Evolutionary conservation across 2,888 invertebrate species (phyloP).

Genomic region (Acronicta alni): DNA sequence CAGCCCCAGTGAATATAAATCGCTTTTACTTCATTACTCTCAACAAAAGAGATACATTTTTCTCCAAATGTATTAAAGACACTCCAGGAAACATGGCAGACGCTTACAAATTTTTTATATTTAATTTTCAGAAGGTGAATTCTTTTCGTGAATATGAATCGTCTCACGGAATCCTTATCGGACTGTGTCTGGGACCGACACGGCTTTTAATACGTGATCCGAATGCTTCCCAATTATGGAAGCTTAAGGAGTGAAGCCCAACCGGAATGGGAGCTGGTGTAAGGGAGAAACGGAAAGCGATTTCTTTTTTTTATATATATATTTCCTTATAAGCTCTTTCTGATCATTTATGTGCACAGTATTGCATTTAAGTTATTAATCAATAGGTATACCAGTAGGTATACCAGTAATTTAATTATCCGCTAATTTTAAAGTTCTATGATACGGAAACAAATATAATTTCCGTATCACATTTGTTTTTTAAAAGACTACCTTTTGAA

Average conservation of each 20-base stretch:
- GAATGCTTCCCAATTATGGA: constrained; percentile 78
- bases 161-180: constrained; percentile 76
- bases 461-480: too few species aligned
- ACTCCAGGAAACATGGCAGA: constrained; percentile 47
- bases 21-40: constrained; percentile 43
- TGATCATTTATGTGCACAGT: too few species aligned
- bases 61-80: constrained; percentile 46
- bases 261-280: constrained; percentile 35
- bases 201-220: constrained; percentile 83
- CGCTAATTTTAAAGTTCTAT: too few species aligned
- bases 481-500: too few species aligned
- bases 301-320: background rate
- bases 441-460: too few species aligned
- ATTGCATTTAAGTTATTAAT: too few species aligned
- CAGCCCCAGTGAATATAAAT: constrained; percentile 41
- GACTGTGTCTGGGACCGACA: constrained; percentile 78
- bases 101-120: constrained; percentile 61
- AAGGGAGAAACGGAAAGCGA: constrained; percentile 32
- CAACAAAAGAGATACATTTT: constrained; percentile 54
- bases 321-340: too few species aligned
- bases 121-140: constrained; percentile 64
- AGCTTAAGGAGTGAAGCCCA: constrained; percentile 68
- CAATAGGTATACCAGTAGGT: too few species aligned
- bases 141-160: constrained; percentile 76
- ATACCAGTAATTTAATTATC: too few species aligned